Percentiles rank a stretch among this genome's conserved stretches.
Conservation (phyloP, 2,888 invertebrate genomes). For the Hyposoter didymator region DNA sequence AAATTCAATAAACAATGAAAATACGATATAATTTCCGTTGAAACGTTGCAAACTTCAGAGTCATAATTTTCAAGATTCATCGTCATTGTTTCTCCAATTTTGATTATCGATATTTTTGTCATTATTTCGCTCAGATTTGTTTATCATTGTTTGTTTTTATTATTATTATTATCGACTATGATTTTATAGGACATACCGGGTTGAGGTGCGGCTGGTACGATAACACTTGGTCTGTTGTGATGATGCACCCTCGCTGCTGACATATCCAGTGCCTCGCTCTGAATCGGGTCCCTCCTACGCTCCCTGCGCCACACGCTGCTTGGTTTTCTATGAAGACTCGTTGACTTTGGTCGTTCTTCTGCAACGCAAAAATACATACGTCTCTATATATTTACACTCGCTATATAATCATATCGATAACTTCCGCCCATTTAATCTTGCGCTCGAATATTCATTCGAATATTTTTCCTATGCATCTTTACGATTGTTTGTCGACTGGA, state of each 20-base stretch:
- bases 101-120: not conserved
- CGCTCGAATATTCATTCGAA: conserved; percentile 4
- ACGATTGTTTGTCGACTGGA: not conserved
- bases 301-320: conserved; percentile 83
- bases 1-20: too few relatives aligned
- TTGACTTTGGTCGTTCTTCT: conserved; percentile 82
- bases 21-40: too few relatives aligned
- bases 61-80: too few relatives aligned
- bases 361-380: conserved; percentile 56
- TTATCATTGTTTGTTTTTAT: not conserved
- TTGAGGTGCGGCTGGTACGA: conserved; percentile 81
- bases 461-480: not conserved
- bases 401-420: conserved; percentile 26
- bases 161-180: not conserved
- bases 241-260: conserved; percentile 80
- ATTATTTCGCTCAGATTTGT: not conserved
- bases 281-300: conserved; percentile 82
- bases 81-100: not conserved
- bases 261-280: conserved; percentile 83
- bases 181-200: conserved; percentile 72
- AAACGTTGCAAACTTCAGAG: too few relatives aligned
- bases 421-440: conserved; percentile 40
- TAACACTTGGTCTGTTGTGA: conserved; percentile 82
- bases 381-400: not conserved
- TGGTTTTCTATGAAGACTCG: conserved; percentile 81